Base-by-base conservation (phyloP, 92 coral and sea anemone species). In the Porites rus region DNA sequence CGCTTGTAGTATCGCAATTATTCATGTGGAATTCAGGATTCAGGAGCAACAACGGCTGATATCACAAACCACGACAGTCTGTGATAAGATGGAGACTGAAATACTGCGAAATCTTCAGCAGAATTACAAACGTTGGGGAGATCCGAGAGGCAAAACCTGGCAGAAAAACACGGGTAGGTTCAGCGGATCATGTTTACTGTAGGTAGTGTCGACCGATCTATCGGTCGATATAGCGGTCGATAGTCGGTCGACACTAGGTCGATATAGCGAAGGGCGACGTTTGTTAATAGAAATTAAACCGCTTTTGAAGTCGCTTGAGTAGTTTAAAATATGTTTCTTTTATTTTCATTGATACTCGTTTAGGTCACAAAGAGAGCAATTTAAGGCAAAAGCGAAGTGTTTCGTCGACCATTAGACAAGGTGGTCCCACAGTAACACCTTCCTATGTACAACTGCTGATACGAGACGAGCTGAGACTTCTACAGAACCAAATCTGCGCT, bases 81-180 rank as follows among this genome's bases (percentile, higher is more conserved):
- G 17, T 43, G 82, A 78, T 63, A 31, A 78, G 82, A 78, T 78
- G 25, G 59, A 78, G 59, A 97, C 99, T 24, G 59, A 53, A 53
- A 53, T 53, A 53, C 8, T 53, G 59, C 59, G 13, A 53, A 53
- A 53, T 2, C 4, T 53, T 8, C 10, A 53, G 12, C 59, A 8
- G 59, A 53, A 53, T 8, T 53, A 53, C 59, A 53, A 53, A 53
- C 59, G 12, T 8, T 8, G 59, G 59, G 8, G 59, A 53, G 59
- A 54, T 54, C 10, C 3, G 14, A 54, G 28, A 25, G 28, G 2
- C 28, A 25, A 25, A 25, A 25, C 28, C 28, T 25, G 28, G 28
- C 28, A 25, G 28, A 25, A 25, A 25, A 25, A 25, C 28, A 25
- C 28, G 28, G 28, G 28, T 25, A 25, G 28, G 28, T 25, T 25